Evolutionary conservation across 1,140 invertebrate genomes (phyloP), one percentile per base, ranked within the genome.

Genomic region (Belonocnema kinseyi): DNA sequence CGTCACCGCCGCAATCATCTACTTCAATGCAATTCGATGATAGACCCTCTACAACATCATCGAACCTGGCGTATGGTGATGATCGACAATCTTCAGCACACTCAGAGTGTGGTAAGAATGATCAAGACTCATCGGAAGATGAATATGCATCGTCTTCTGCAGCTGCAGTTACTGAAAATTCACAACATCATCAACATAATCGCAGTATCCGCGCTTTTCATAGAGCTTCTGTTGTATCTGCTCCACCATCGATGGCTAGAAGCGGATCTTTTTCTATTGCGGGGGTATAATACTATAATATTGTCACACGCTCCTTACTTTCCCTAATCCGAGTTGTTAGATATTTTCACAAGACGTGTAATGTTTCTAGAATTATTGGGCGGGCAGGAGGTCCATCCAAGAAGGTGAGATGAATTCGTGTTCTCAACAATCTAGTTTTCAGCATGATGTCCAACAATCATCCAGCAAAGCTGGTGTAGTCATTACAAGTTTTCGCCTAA

Each of bases 401-500:
- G 92, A 93, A n/a, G 85, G 82, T 7, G 90, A 91, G 61, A 80
- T 83, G 53, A 85, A 83, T 40, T 87, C 88, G 5, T 88, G 85
- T 78, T 83, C 91, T 17, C 91, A 93, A 54, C 89, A 93, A 76
- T 90, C 93, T 7, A 93, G 91, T 72, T 93, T 94, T 81, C 94
- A 94, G 80, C 92, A 93, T 81, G 92, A 94, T 82, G 72, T 79
- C 83, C 93, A 90, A 66, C 93, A 92, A 85, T 92, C 91, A 85
- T 93, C 92, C 54, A 95, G 93, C 86, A 96, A 95, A 92, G 96
- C 94, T 16, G 97, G 97, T 5, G 97, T 98, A 11, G 97, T 98
- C 13, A 97, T 98, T n/a, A 98, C 97, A 0, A 98, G 97, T 40
- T 97, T 96, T 83, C 91, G 97, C 58, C 95, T 97, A 86, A 97